These are phyloP conservation scores for Oryzias woworae DNA, from an alignment of 2,113 vertebrate species.

Conservation along the genomic window DNA sequence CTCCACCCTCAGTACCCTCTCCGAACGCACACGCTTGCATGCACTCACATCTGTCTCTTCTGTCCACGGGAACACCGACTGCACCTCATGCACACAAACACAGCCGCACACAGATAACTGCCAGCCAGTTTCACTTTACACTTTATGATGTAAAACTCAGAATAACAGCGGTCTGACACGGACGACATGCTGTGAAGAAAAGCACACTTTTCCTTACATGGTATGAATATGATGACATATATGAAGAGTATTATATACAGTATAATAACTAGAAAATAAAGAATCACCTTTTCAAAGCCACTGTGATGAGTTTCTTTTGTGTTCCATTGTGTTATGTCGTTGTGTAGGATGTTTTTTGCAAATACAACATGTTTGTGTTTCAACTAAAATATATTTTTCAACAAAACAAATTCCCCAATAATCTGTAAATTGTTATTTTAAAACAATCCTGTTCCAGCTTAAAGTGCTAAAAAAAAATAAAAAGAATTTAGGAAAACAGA, in stretches of 20 bases:
- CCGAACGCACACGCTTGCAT: conserved; percentile 58
- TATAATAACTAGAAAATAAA: conserved; percentile 74
- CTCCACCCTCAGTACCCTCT: conserved; percentile 61
- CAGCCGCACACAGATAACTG: conserved; percentile 48
- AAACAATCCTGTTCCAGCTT: too few species aligned
- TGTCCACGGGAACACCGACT: conserved; percentile 44
- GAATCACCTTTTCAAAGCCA: conserved; percentile 71
- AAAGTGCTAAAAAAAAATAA: too few species aligned
- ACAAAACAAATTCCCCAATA: too few species aligned
- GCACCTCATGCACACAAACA: conserved; percentile 31
- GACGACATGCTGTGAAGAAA: conserved; percentile 74
- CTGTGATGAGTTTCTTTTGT: conserved; percentile 54
- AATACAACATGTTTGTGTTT: too few species aligned
- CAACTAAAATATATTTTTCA: too few species aligned
- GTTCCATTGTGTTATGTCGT: conserved; percentile 4
- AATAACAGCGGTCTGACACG: conserved; percentile 68
- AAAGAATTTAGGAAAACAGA: too few species aligned
- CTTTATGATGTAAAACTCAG: conserved; percentile 75
- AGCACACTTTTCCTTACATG: conserved; percentile 77
- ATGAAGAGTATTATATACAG: conserved; percentile 75
- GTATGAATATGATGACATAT: conserved; percentile 75
- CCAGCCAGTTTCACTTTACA: conserved; percentile 74
- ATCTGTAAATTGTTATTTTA: too few species aligned
- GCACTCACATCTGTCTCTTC: conserved; percentile 51
- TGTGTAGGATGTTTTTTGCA: too few species aligned